phyloP scores from a whole-genome alignment of 2,113 vertebrate genomes.

The Peucedramus taeniatus region DNA sequence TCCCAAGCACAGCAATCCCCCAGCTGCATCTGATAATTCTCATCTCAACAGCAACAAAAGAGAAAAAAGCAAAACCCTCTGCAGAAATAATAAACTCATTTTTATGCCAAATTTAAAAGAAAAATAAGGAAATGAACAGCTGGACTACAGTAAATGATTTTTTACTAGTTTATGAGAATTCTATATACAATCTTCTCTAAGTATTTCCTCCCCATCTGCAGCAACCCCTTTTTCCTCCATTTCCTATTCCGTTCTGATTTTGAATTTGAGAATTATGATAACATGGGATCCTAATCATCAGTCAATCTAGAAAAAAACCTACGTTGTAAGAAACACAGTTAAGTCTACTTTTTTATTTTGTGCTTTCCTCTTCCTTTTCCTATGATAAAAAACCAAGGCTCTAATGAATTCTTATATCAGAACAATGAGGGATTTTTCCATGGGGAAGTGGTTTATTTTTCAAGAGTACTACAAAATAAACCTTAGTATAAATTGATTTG shows the following conservation, averaged over 20 bases:
- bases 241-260: neutral
- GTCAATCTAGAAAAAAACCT: neutral
- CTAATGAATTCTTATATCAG: neutral
- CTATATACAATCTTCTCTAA: slow-evolving; percentile 39
- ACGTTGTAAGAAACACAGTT: neutral
- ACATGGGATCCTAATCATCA: neutral
- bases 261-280: neutral
- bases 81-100: slow-evolving; percentile 49
- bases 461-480: neutral
- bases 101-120: slow-evolving; percentile 35
- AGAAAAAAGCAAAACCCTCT: neutral
- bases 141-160: slow-evolving; percentile 43
- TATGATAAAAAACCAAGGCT: neutral
- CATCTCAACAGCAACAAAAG: neutral
- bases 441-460: neutral
- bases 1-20: slow-evolving; percentile 16
- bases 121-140: slow-evolving; percentile 56
- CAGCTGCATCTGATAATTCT: slow-evolving; percentile 56
- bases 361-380: neutral
- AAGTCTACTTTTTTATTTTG: neutral
- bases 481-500: neutral
- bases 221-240: neutral
- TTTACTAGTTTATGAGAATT: slow-evolving; percentile 43
- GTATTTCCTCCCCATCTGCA: slow-evolving; percentile 64
- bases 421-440: neutral